phyloP scores from a whole-genome alignment of 2,888 invertebrate species.

The Cepaea hortensis region DNA sequence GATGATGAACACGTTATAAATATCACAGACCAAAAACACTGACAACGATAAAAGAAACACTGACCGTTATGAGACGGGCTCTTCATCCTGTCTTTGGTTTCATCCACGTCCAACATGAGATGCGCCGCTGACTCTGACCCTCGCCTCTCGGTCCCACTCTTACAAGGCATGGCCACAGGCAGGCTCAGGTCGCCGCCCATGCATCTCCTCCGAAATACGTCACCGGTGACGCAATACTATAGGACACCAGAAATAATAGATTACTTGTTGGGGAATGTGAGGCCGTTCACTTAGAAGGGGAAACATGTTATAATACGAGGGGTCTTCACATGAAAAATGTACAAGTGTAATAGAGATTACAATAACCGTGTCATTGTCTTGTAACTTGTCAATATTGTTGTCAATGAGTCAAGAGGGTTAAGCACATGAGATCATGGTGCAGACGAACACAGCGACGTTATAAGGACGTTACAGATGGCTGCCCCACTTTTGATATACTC shows the following conservation, averaged over 20 bases:
- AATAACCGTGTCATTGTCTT: too few relatives aligned
- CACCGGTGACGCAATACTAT: slow-evolving; percentile 8
- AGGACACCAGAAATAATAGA: not conserved
- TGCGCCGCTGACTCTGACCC: slow-evolving; percentile 19
- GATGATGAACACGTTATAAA: too few relatives aligned
- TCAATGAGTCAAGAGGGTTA: not conserved
- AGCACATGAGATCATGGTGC: not conserved
- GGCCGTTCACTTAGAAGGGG: not conserved
- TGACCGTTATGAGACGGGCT: slow-evolving; percentile 9
- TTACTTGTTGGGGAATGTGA: not conserved
- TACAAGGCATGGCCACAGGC: not conserved
- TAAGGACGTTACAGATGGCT: too few relatives aligned
- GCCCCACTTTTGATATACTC: too few relatives aligned
- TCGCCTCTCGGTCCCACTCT: not conserved
- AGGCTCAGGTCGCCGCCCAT: not conserved
- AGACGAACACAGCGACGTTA: too few relatives aligned
- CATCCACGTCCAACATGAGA: slow-evolving; percentile 35
- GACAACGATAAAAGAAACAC: not conserved
- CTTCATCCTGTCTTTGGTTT: slow-evolving; percentile 27
- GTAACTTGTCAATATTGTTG: not conserved
- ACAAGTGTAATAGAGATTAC: too few relatives aligned
- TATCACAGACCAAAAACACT: too few relatives aligned
- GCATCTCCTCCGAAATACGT: not conserved
- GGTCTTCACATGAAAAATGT: too few relatives aligned
- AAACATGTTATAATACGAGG: not conserved